Base-by-base conservation (phyloP, 2,888 invertebrate species). In the Drosophila mercatorum region DNA sequence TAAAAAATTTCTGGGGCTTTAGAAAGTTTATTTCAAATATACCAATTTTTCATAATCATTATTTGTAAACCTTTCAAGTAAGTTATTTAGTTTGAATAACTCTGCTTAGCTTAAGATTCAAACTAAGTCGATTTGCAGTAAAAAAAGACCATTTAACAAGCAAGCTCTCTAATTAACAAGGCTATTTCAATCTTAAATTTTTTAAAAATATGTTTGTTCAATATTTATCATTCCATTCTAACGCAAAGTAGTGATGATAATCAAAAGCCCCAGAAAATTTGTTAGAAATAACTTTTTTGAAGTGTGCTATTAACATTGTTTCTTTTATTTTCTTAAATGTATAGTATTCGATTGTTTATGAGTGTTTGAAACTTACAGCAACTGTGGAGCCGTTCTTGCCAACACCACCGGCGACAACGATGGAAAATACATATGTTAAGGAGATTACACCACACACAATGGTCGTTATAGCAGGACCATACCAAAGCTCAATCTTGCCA, bases 321-420 rank as follows among this genome's bases (percentile, higher is more conserved):
- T 44, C 17, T 44, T 34, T 12, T 14, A 31, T 34, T 5, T 34
- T 14, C 22, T 57, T 31, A 34, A 12, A 31, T 49, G 28, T 53
- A 12, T 56, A 31, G 22, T 34, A 52, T 61, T 28, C 43, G 46
- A n/a, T 44, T 59, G 10, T 63, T 14, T 72, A 56, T 61, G 58
- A 68, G 59, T 80, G 63, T 71, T 72, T 55, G 44, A 78, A 95
- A 95, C 97, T 97, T 97, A 99, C 99, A 94, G 99, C 99, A 91
- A 99, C 98, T 87, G 99, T 98, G 90, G 99, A 99, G 94, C 98
- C 99, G 95, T 99, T 99, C 95, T 98, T 99, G 93, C 99, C 99
- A 93, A 97, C 97, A 93, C 99, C 99, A 93, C 98, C 97, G 93
- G 95, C 95, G 94, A 96, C 95, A 94, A 97, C 96, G 94, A 96